Base-by-base conservation (phyloP, 2,113 vertebrate species). In the Bubo bubo region DNA sequence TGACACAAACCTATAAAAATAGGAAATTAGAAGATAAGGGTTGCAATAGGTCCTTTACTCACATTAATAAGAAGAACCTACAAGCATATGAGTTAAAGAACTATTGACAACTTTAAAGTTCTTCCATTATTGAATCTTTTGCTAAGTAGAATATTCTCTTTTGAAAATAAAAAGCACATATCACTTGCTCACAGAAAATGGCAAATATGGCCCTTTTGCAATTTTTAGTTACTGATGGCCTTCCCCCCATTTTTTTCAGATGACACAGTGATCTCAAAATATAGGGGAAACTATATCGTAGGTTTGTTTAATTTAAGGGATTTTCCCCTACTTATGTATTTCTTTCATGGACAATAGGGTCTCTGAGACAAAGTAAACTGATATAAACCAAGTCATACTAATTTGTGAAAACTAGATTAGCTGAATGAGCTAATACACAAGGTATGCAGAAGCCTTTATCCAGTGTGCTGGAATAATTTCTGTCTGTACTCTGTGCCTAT, bases 1-100 rank as follows among this genome's bases (percentile, higher is more conserved):
- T 86, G 58, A 77, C 49, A 90, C 19, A 90, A 76, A 53, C 23
- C 39, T 64, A 74, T 62, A 84, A 96, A 90, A 66, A 66, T 12
- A 67, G 20, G 35, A 86, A 93, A 91, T 86, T 34, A 66, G 37
- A 84, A 49, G 22, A 49, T 32, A 67, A 77, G 16, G 18, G 12
- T 66, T 86, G 47, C 60, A 68, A 53, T 43, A 45, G 19, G 6
- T n/a, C 50, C 12, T 83, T 88, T 49, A 26, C 13, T 80, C 35
- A 53, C 37, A 49, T 49, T 53, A 24, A 41, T 79, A 47, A 83
- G 39, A 92, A 84, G 47, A 95, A 86, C 11, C 3, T 50, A n/a
- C 12, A 53, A 10, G 5, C 16, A 35, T 34, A 58, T 66, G 52
- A 90, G 58, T 92, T 86, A 77, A 77, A 89, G 27, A 81, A 91